A percentile compares a stretch with the other conserved stretches of the same genome.
Conservation (phyloP, 92 coral and sea anemone genomes). For the Paragorgia papillata region DNA sequence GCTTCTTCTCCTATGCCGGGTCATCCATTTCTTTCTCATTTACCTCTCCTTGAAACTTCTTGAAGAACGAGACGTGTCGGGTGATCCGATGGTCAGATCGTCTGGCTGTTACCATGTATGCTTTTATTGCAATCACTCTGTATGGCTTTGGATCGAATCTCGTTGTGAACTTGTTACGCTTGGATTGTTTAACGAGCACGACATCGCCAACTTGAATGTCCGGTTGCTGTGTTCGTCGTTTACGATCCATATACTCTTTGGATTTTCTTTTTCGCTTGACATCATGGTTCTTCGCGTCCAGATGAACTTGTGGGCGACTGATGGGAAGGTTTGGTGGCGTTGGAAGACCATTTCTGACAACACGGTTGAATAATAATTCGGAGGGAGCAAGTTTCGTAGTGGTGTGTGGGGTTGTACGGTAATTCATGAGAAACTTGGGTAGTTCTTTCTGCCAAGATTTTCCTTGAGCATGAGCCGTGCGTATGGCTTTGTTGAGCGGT, state of each 20-base stretch:
- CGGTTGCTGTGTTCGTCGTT: constrained; percentile 16
- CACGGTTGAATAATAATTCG: constrained; percentile 31
- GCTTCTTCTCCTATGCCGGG: too few relatives aligned
- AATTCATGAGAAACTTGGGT: constrained; percentile 26
- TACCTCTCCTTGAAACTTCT: not conserved
- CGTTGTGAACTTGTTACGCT: constrained; percentile 18
- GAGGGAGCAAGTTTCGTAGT: constrained; percentile 33
- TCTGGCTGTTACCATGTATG: not conserved
- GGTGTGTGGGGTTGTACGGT: constrained; percentile 46
- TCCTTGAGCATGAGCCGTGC: constrained; percentile 33
- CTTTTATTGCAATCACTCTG: not conserved
- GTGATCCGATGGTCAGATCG: not conserved
- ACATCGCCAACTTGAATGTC: constrained; percentile 24
- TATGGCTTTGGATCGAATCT: constrained; percentile 4
- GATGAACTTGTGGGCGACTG: too few relatives aligned
- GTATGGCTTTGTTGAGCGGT: constrained; percentile 20
- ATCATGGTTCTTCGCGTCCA: not conserved
- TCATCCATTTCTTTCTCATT: not conserved
- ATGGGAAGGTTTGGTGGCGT: not conserved
- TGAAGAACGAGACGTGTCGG: not conserved
- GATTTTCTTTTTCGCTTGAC: constrained; percentile 1
- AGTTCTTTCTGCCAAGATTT: constrained; percentile 30
- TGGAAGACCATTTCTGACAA: constrained; percentile 20
- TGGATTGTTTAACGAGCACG: constrained; percentile 35
- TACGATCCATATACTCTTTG: constrained; percentile 5